These are phyloP conservation scores for Harpagoxenus sublaevis DNA, from an alignment of 2,888 invertebrate genomes.

Conservation along the genomic window DNA sequence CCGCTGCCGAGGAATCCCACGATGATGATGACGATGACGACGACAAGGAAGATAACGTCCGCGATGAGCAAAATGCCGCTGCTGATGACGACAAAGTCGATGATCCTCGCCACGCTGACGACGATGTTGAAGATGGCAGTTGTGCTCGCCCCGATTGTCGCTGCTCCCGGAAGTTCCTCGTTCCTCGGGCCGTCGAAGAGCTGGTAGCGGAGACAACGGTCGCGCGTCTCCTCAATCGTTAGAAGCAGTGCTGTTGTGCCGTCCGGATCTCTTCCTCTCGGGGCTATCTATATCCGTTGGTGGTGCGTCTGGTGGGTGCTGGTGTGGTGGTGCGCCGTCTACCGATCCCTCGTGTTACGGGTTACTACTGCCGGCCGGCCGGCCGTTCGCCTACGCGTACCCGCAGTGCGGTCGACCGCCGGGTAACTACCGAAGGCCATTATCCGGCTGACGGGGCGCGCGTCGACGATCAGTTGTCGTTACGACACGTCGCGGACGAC, in stretches of 20 bases:
- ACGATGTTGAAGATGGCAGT: constrained; percentile 56
- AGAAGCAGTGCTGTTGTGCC: constrained; percentile 70
- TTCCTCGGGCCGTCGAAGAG: constrained; percentile 65
- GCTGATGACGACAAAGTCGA: constrained; percentile 32
- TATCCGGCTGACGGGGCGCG: constrained; percentile 73
- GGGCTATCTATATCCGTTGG: constrained; percentile 53
- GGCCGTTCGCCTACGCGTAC: constrained; percentile 69
- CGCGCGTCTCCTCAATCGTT: constrained; percentile 60
- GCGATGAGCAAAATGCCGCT: constrained; percentile 41
- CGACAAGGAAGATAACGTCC: constrained; percentile 13
- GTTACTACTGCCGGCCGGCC: constrained; percentile 69
- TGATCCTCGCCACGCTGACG: constrained; percentile 49
- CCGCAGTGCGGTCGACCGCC: constrained; percentile 82
- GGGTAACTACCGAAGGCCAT: constrained; percentile 73
- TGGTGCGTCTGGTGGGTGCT: constrained; percentile 72
- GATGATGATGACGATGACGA: constrained; percentile 28
- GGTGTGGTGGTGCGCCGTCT: constrained; percentile 73
- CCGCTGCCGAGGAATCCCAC: constrained; percentile 28
- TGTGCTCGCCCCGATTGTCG: constrained; percentile 48
- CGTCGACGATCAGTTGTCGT: constrained; percentile 56
- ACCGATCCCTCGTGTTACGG: constrained; percentile 65
- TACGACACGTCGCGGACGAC: constrained; percentile 52
- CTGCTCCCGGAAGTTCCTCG: constrained; percentile 57
- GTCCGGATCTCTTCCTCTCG: constrained; percentile 66
- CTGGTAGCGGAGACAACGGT: constrained; percentile 74